A percentile compares a stretch with the other conserved stretches of the same genome.
These are phyloP conservation scores for Zenarchopterus dispar DNA, from an alignment of 2,797 vertebrate species.

Conservation along the genomic window DNA sequence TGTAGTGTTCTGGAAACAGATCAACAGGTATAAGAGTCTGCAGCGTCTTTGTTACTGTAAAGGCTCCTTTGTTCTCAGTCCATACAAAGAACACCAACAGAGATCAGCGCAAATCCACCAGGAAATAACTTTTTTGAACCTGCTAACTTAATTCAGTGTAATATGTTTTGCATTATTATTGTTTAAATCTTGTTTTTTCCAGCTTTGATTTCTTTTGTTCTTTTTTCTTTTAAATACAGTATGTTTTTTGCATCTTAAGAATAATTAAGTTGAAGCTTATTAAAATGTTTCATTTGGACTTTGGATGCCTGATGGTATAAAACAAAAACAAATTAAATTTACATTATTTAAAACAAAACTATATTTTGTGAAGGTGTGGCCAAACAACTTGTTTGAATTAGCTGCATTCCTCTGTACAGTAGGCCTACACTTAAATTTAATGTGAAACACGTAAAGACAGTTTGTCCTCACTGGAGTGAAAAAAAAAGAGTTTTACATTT, in stretches of 20 bases:
- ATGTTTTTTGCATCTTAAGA: background rate
- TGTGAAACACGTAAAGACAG: constrained; percentile 1
- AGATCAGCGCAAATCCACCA: constrained; percentile 59
- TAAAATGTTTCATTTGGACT: no score
- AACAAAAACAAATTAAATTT: constrained; percentile 6
- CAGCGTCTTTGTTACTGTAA: constrained; percentile 82
- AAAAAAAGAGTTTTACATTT: background rate
- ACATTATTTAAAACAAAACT: constrained; percentile 5
- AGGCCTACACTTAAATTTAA: constrained; percentile 39
- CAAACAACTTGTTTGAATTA: constrained; percentile 66
- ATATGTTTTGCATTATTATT: background rate
- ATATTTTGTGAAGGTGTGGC: constrained; percentile 54
- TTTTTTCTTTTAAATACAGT: background rate
- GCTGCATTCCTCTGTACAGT: constrained; percentile 62
- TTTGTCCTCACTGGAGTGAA: background rate
- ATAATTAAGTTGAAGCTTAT: background rate
- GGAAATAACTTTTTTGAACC: constrained; percentile 42
- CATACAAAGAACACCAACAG: constrained; percentile 69
- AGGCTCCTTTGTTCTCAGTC: constrained; percentile 82
- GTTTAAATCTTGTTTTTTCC: constrained; percentile 5
- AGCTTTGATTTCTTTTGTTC: constrained; percentile 24
- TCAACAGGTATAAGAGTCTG: constrained; percentile 93
- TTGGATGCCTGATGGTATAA: no score
- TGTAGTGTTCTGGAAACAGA: constrained; percentile 61
- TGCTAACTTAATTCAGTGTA: background rate